Evolutionary conservation across 1,140 invertebrate species (phyloP).

Genomic region (Arctopsyche grandis): DNA sequence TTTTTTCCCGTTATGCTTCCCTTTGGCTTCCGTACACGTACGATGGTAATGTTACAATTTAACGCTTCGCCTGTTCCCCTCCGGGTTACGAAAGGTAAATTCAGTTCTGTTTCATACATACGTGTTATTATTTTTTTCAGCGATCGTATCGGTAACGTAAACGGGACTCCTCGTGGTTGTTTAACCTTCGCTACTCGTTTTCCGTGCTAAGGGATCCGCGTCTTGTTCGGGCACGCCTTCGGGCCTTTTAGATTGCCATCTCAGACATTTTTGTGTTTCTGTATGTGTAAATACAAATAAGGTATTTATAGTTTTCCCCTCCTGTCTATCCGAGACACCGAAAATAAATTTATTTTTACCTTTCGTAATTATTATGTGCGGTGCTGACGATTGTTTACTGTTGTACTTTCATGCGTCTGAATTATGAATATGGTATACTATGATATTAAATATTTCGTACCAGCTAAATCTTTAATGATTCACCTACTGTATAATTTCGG

Average conservation of each 20-base stretch:
- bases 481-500: conserved; percentile 9
- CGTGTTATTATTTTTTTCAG: not conserved
- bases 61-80: conserved; percentile 16
- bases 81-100: not conserved
- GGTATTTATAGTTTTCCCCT: too few relatives aligned
- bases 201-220: not conserved
- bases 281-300: not conserved
- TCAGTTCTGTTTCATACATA: conserved; percentile 7
- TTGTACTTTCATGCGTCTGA: not conserved
- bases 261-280: conserved; percentile 15
- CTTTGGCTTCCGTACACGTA: not conserved
- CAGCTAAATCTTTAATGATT: not conserved
- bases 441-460: not conserved
- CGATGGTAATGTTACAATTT: conserved; percentile 18
- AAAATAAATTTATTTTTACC: not conserved
- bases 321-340: too few relatives aligned
- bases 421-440: not conserved
- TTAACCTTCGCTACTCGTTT: not conserved
- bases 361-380: conserved; percentile 27
- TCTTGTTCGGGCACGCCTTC: conserved; percentile 26
- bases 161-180: not conserved
- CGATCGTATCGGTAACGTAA: too few relatives aligned
- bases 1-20: too few relatives aligned
- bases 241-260: conserved; percentile 43
- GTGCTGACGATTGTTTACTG: too few relatives aligned